phyloP scores from a whole-genome alignment of 2,888 invertebrate genomes.

The Ophion ventricosus region DNA sequence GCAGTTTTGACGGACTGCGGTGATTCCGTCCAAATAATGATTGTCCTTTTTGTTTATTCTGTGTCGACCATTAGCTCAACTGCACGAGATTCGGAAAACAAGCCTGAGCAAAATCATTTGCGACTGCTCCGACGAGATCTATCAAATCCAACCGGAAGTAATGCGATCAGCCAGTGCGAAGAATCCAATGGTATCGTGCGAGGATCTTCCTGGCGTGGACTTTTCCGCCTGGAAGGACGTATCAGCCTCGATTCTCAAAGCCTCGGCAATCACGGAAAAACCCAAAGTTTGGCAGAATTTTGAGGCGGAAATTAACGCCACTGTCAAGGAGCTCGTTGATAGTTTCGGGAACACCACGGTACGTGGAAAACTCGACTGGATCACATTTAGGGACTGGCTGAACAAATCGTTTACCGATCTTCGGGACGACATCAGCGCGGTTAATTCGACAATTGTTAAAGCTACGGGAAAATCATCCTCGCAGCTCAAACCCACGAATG shows the following conservation, averaged over 20 bases:
- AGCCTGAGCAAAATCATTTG: slow-evolving; percentile 90
- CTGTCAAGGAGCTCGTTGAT: slow-evolving; percentile 68
- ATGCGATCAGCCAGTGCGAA: slow-evolving; percentile 87
- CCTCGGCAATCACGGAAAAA: background rate
- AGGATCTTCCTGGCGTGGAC: slow-evolving; percentile 85
- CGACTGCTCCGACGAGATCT: slow-evolving; percentile 89
- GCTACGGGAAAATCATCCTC: background rate
- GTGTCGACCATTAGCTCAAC: slow-evolving; percentile 86
- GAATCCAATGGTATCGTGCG: slow-evolving; percentile 88
- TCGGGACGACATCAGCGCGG: slow-evolving; percentile 64
- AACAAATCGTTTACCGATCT: slow-evolving; percentile 71
- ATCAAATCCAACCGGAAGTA: slow-evolving; percentile 87
- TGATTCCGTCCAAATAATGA: no score
- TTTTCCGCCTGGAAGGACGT: slow-evolving; percentile 86
- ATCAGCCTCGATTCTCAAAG: slow-evolving; percentile 31
- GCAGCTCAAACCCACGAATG: background rate
- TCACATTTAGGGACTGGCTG: slow-evolving; percentile 69
- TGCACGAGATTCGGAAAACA: slow-evolving; percentile 91
- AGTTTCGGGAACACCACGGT: slow-evolving; percentile 64
- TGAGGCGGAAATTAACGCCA: slow-evolving; percentile 71
- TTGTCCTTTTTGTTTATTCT: no score
- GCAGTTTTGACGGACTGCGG: background rate
- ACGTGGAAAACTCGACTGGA: slow-evolving; percentile 67
- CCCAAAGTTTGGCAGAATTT: slow-evolving; percentile 67
- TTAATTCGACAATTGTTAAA: slow-evolving; percentile 55